Percentiles rank a stretch among this genome's conserved stretches.
These are phyloP conservation scores for Struthio camelus DNA, from an alignment of 2,113 vertebrate genomes.

Conservation along the genomic window DNA sequence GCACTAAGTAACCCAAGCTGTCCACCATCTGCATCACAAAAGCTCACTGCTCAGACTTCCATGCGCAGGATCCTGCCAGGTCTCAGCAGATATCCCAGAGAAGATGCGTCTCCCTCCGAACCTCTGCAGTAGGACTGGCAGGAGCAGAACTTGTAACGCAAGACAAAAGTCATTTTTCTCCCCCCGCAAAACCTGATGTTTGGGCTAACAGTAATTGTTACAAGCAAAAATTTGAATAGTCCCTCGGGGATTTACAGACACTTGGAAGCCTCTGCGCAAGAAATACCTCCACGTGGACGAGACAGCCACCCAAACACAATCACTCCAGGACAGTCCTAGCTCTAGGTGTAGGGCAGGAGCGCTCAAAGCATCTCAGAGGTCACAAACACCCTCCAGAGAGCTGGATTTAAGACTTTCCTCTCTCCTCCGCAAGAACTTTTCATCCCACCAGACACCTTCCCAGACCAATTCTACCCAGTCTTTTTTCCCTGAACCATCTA, in stretches of 20 bases:
- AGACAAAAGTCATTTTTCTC: neutral
- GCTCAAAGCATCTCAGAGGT: neutral
- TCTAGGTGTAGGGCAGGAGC: neutral
- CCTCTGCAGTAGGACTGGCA: neutral
- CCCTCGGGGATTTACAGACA: neutral
- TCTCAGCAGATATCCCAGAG: neutral
- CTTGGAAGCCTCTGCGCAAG: neutral
- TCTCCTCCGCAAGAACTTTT: neutral
- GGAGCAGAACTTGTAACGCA: neutral
- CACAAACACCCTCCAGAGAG: neutral
- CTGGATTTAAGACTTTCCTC: neutral
- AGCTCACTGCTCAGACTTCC: neutral
- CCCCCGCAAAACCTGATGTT: neutral
- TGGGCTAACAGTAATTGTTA: neutral
- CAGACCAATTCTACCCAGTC: neutral
- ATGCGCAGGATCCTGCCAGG: neutral
- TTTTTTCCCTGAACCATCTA: neutral
- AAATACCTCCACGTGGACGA: neutral
- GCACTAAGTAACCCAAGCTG: neutral
- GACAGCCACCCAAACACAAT: neutral
- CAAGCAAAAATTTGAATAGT: accelerated
- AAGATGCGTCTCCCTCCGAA: neutral
- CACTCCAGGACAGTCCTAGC: accelerated
- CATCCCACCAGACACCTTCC: neutral
- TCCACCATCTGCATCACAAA: neutral